Evolutionary conservation across 1,140 invertebrate species (phyloP).

Genomic region (Calephelis nemesis): DNA sequence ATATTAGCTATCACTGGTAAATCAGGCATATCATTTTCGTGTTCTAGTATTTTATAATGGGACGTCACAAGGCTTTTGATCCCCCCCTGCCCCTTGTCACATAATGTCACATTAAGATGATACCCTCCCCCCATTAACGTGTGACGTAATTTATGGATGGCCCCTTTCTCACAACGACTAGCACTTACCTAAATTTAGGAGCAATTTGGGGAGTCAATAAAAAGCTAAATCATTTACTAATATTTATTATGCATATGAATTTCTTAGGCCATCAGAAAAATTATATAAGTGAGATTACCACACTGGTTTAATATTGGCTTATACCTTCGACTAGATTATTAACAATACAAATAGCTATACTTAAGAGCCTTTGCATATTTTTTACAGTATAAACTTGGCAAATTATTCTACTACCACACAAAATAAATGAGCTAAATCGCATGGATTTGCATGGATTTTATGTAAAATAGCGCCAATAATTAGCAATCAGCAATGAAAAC

Average conservation of each 20-base stretch:
- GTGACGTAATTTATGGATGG: too few species aligned
- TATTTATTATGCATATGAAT: constrained; percentile 32
- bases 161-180: too few species aligned
- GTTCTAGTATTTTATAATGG: too few species aligned
- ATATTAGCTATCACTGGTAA: too few species aligned
- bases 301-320: constrained; percentile 55
- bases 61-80: too few species aligned
- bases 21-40: too few species aligned
- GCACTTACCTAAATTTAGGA: too few species aligned
- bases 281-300: constrained; percentile 22
- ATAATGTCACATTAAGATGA: too few species aligned
- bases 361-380: not conserved
- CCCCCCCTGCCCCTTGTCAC: too few species aligned
- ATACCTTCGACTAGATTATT: constrained; percentile 74
- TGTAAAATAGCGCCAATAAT: not conserved
- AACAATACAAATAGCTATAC: constrained; percentile 64
- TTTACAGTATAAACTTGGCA: not conserved
- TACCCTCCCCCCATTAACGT: too few species aligned
- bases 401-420: not conserved
- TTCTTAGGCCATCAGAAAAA: constrained; percentile 36
- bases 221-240: constrained; percentile 25
- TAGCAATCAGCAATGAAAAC: too few species aligned
- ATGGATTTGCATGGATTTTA: not conserved
- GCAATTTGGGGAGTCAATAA: constrained; percentile 19
- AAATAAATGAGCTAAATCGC: not conserved